phyloP scores from a whole-genome alignment of 2,888 invertebrate genomes.

The Creontiades dilutus region DNA sequence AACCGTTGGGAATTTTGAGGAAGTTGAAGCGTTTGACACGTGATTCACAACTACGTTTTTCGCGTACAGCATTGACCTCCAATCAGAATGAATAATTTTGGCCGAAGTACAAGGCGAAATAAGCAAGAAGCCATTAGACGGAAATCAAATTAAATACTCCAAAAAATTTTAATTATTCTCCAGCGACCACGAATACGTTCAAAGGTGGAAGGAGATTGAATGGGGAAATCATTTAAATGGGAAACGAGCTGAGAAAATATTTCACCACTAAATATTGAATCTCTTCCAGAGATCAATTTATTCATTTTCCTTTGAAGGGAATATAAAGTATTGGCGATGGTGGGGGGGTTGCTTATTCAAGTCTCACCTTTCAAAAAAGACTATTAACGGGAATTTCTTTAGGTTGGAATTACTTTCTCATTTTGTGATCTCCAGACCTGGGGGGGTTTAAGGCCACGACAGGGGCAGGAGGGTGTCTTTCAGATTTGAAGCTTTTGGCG shows the following conservation, averaged over 20 bases:
- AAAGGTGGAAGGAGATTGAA: neutral
- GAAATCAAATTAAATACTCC: too few relatives aligned
- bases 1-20: too few relatives aligned
- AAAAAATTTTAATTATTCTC: too few relatives aligned
- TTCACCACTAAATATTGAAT: neutral
- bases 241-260: slow-evolving; percentile 25
- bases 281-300: slow-evolving; percentile 17
- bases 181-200: neutral
- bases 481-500: neutral
- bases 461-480: neutral
- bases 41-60: too few relatives aligned
- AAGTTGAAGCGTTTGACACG: too few relatives aligned
- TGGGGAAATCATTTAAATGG: neutral
- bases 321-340: neutral
- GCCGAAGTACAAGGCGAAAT: too few relatives aligned
- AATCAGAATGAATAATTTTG: too few relatives aligned
- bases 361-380: slow-evolving; percentile 12
- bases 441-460: neutral
- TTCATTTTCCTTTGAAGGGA: neutral
- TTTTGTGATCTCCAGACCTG: neutral
- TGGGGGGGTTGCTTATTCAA: neutral
- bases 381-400: neutral
- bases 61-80: too few relatives aligned
- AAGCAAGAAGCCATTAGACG: too few relatives aligned
- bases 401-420: slow-evolving; percentile 34